Evolutionary conservation across 2,797 vertebrate species (phyloP).

Genomic region (Oreortyx pictus): DNA sequence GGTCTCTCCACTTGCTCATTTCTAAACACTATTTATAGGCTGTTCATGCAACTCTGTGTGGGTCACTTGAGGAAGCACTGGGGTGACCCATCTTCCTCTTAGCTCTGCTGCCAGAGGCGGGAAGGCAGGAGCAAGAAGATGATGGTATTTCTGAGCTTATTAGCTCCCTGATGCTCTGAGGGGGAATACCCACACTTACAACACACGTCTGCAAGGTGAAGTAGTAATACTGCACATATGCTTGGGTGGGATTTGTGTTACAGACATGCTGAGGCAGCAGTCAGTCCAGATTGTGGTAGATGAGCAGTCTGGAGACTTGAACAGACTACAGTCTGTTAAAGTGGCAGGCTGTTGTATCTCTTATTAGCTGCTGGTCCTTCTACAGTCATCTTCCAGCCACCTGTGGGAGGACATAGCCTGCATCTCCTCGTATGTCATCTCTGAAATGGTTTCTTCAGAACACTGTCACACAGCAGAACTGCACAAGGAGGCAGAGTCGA

Average conservation of each 20-base stretch:
- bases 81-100: not conserved
- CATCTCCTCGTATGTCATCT: too few species aligned
- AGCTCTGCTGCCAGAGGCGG: not conserved
- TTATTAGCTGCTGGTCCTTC: not conserved
- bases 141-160: not conserved
- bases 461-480: too few species aligned
- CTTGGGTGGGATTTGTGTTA: not conserved
- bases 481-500: too few species aligned
- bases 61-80: not conserved
- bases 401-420: not conserved
- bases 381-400: not conserved
- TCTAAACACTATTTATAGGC: too few species aligned
- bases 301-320: not conserved
- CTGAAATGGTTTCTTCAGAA: too few species aligned
- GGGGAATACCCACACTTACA: not conserved
- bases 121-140: not conserved
- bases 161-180: not conserved
- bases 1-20: too few species aligned
- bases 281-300: not conserved
- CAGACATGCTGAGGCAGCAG: not conserved
- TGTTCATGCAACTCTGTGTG: too few species aligned
- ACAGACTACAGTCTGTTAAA: not conserved
- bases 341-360: not conserved
- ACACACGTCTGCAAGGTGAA: not conserved
- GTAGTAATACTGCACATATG: not conserved